Conservation (phyloP, 2,888 invertebrate genomes). For the Idaea straminata region DNA sequence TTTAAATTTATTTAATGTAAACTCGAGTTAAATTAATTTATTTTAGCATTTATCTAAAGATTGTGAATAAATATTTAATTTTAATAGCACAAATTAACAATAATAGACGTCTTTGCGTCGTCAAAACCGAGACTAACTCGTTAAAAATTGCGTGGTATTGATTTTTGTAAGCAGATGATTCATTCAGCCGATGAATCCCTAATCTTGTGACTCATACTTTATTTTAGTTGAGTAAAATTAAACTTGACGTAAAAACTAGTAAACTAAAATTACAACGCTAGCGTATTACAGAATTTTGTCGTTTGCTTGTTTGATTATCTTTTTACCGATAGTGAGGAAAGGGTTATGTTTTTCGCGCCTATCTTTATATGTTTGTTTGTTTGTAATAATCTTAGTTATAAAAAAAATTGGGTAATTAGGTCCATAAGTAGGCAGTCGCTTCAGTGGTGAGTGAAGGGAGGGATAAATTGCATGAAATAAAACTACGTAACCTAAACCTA, state of each 20-base stretch:
- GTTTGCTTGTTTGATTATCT: too few relatives aligned
- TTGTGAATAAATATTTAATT: background rate
- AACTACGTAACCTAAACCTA: too few relatives aligned
- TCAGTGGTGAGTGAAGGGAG: too few relatives aligned
- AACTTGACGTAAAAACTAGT: slow-evolving; percentile 13
- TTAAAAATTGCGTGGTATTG: slow-evolving; percentile 48
- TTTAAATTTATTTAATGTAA: slow-evolving; percentile 20
- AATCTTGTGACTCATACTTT: slow-evolving; percentile 63
- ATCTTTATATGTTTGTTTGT: too few relatives aligned
- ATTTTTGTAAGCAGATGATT: slow-evolving; percentile 73
- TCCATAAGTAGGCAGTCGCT: too few relatives aligned
- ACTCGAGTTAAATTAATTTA: slow-evolving; percentile 32
- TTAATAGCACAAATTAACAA: background rate
- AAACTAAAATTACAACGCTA: too few relatives aligned
- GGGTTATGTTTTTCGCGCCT: too few relatives aligned
- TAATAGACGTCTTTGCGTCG: slow-evolving; percentile 12
- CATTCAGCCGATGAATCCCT: slow-evolving; percentile 40
- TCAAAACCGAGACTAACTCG: slow-evolving; percentile 20
- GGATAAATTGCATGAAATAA: too few relatives aligned
- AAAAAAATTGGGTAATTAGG: too few relatives aligned
- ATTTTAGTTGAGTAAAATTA: slow-evolving; percentile 47
- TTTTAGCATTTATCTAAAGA: background rate
- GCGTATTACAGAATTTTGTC: too few relatives aligned
- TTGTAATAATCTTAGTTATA: too few relatives aligned
- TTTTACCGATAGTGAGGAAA: too few relatives aligned